Base-by-base conservation (phyloP, 2,888 invertebrate genomes). In the Lasioglossum figueresi region DNA sequence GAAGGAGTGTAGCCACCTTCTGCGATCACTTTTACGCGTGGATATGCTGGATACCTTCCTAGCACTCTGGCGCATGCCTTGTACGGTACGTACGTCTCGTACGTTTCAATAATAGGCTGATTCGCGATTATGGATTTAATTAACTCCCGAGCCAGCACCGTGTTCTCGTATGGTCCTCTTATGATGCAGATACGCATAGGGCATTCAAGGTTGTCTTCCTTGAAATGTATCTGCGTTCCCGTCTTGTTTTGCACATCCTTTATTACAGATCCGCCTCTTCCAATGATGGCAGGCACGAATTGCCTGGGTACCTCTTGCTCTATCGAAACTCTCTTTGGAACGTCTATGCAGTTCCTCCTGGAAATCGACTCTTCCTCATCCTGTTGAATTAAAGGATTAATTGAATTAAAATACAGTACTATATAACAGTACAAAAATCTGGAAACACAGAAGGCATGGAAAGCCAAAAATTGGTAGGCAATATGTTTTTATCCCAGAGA, bases 211-310 rank as follows among this genome's bases (percentile, higher is more conserved):
- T 88, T 82, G 81, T 96, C 96, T 85, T 97, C 96, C 71, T 95
- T 95, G 85, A 95, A 95, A 87, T 89, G 91, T 66, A 97, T 96
- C 78, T 94, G 94, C 0, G 98, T 97, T 59, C 97, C 96, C 0
- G 98, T 97, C 90, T 96, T 96, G 79, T 96, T 96, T 94, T 98
- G 97, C 85, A 99, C 96, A 82, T 96, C 96, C 94, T 97, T 97
- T 75, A 98, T 96, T 91, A 97, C 97, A n/a, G 96, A 95, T 10
- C 98, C 98, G 90, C 96, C 96, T 89, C 97, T 96, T 59, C 98
- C 98, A 91, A 97, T 97, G 80, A 98, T 95, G 79, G 96, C 95
- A 12, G 97, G 96, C 31, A 97, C 96, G 91, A 96, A 96, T 80
- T 96, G 96, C 91, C 96, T 97, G 0, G 97, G 96, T 37, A 98